Conservation (phyloP, 2,797 vertebrate genomes). For the Bradypodion ventrale region DNA sequence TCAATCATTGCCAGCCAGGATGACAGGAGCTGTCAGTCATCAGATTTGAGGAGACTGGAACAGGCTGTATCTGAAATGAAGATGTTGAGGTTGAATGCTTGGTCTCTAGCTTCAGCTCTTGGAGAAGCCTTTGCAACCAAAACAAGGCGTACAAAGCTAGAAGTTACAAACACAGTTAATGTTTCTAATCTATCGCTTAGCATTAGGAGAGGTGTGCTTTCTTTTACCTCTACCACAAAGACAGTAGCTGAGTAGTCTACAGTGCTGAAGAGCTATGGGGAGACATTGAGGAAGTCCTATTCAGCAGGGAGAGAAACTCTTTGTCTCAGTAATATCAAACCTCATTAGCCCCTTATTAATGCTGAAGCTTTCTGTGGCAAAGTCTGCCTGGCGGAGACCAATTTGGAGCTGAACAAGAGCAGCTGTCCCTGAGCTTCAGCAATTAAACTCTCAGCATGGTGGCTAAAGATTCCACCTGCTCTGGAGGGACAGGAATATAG, state of each 20-base stretch:
- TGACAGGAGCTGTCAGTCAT: not conserved
- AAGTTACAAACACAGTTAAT: slow-evolving; percentile 1
- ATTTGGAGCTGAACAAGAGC: slow-evolving; percentile 34
- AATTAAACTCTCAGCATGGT: slow-evolving; percentile 43
- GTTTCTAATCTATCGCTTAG: not conserved
- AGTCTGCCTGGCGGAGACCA: slow-evolving; percentile 12
- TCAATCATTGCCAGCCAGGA: not conserved
- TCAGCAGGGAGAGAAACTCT: not conserved
- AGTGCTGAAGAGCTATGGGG: not conserved
- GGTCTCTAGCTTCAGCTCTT: not conserved
- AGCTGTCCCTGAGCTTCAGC: slow-evolving; percentile 40
- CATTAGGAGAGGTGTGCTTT: not conserved
- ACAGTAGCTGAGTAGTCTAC: not conserved
- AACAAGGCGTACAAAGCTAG: not conserved
- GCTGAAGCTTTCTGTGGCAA: not conserved
- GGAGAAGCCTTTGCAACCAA: not conserved
- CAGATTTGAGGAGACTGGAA: not conserved
- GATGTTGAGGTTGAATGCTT: not conserved
- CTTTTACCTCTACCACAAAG: not conserved
- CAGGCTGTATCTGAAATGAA: not conserved
- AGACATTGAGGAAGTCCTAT: not conserved
- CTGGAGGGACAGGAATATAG: slow-evolving; percentile 1
- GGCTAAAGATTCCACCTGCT: slow-evolving; percentile 33
- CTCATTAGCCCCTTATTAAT: not conserved
- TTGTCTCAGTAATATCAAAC: not conserved